Evolutionary conservation across 2,888 invertebrate genomes (phyloP).

Genomic region (Drosophila mimica): DNA sequence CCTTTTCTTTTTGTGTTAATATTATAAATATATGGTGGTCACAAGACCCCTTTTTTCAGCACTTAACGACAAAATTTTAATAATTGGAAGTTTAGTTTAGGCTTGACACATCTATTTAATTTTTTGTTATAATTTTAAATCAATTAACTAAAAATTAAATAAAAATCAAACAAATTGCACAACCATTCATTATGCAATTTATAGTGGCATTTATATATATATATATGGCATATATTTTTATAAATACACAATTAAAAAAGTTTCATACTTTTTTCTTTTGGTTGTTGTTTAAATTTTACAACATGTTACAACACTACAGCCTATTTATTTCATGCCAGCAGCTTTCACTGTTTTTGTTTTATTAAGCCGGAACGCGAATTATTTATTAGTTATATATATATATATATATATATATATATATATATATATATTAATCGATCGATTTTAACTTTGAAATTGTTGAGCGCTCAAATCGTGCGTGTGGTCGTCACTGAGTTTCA

Average conservation of each 20-base stretch:
- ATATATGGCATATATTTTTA: too few relatives aligned
- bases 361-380: neutral
- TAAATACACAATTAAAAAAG: neutral
- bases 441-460: neutral
- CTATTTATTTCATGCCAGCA: neutral
- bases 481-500: conserved; percentile 53
- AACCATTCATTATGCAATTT: neutral
- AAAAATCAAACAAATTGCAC: neutral
- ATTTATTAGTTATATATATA: neutral
- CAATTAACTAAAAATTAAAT: neutral
- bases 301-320: neutral
- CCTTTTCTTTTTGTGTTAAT: neutral
- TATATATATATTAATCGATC: neutral
- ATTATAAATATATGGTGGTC: neutral
- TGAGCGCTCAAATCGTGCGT: conserved; percentile 47
- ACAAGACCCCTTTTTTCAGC: neutral
- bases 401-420: neutral
- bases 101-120: neutral
- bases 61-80: neutral
- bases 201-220: neutral
- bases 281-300: neutral
- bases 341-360: neutral
- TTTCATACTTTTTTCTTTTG: neutral
- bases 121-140: neutral
- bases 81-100: neutral